A percentile compares a stretch with the other conserved stretches of the same genome.
These are phyloP conservation scores for Sturnira hondurensis DNA, from an alignment of 2,113 vertebrate genomes.

Conservation along the genomic window DNA sequence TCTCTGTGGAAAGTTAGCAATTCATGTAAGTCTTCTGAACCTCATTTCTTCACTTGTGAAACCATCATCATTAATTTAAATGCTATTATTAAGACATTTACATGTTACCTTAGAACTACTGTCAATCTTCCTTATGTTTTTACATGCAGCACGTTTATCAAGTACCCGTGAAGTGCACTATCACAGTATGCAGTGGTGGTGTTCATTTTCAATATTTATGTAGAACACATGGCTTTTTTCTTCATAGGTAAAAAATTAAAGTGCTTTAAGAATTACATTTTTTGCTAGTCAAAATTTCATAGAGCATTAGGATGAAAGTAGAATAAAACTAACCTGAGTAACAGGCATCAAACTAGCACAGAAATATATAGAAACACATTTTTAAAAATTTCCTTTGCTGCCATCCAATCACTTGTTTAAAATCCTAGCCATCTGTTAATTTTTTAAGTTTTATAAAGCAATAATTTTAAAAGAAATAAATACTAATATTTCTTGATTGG, in stretches of 20 bases:
- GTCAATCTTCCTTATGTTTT: not conserved
- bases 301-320: conserved; percentile 48
- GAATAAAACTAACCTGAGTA: conserved; percentile 45
- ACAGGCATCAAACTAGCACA: not conserved
- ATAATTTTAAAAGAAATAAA: not conserved
- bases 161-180: not conserved
- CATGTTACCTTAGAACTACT: not conserved
- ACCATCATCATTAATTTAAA: not conserved
- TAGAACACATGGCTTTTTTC: not conserved
- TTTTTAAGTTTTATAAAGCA: conserved; percentile 13
- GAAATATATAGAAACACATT: conserved; percentile 23
- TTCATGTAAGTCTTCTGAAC: not conserved
- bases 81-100: not conserved
- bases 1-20: not conserved
- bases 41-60: not conserved
- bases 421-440: not conserved
- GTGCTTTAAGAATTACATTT: conserved; percentile 47
- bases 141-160: not conserved
- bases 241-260: conserved; percentile 33
- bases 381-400: conserved; percentile 46
- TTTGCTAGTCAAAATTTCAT: conserved; percentile 54
- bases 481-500: not conserved
- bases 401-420: conserved; percentile 37
- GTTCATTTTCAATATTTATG: not conserved
- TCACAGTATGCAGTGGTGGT: not conserved